phyloP scores from a whole-genome alignment of 2,888 invertebrate species.

The Morpho deidamia region DNA sequence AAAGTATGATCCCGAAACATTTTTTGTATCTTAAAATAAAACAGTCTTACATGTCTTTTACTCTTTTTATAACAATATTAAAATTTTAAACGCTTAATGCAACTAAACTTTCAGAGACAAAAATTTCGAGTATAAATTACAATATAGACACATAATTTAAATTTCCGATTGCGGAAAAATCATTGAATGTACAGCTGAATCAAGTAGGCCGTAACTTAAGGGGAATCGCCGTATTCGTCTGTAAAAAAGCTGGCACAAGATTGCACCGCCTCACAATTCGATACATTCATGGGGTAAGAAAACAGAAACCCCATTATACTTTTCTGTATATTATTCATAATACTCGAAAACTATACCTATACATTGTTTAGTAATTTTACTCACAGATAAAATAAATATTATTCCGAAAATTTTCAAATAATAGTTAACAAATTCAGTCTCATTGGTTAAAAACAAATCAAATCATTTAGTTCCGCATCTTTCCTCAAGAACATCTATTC shows the following conservation, averaged over 20 bases:
- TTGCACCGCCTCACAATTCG: too few relatives aligned
- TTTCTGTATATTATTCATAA: neutral
- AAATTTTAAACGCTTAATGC: slow-evolving; percentile 11
- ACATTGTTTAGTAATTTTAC: slow-evolving; percentile 14
- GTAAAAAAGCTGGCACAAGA: too few relatives aligned
- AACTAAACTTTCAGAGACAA: slow-evolving; percentile 3
- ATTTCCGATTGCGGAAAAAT: neutral
- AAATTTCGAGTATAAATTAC: neutral
- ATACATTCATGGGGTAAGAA: neutral
- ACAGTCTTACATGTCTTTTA: slow-evolving; percentile 67
- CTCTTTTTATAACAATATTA: slow-evolving; percentile 17
- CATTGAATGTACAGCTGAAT: too few relatives aligned
- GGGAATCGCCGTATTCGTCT: too few relatives aligned
- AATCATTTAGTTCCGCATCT: slow-evolving; percentile 46
- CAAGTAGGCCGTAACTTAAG: too few relatives aligned
- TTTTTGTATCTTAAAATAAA: slow-evolving; percentile 27
- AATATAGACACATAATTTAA: neutral
- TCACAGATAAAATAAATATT: slow-evolving; percentile 57
- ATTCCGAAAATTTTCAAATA: slow-evolving; percentile 52
- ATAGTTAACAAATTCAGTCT: slow-evolving; percentile 74
- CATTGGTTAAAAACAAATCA: slow-evolving; percentile 60
- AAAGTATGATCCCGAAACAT: slow-evolving; percentile 14
- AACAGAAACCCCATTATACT: neutral
- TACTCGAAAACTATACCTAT: slow-evolving; percentile 8
- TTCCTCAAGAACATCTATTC: slow-evolving; percentile 50